A percentile compares a stretch with the other conserved stretches of the same genome.
Evolutionary conservation across 2,113 vertebrate genomes (phyloP).

Genomic region (Buteo buteo): DNA sequence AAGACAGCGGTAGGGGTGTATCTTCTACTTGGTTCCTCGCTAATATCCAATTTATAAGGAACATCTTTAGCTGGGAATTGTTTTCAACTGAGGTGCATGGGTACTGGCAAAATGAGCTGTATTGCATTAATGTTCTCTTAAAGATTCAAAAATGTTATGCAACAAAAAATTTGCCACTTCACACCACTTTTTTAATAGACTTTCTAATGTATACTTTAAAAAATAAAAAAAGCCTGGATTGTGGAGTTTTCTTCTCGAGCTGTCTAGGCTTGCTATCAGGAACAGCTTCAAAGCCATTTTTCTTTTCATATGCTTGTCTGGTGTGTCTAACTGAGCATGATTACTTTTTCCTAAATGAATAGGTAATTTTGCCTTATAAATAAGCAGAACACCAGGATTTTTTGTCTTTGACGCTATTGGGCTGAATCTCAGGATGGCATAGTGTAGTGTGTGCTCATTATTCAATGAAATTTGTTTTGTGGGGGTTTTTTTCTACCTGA

Average conservation of each 20-base stretch:
- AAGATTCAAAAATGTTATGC: slow-evolving; percentile 37
- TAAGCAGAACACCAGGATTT: slow-evolving; percentile 7
- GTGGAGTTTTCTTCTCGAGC: not conserved
- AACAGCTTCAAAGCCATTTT: slow-evolving; percentile 61
- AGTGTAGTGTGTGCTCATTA: not conserved
- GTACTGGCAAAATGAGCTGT: not conserved
- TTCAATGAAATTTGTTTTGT: slow-evolving; percentile 3
- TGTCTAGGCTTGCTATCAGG: slow-evolving; percentile 28
- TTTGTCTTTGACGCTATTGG: slow-evolving; percentile 2
- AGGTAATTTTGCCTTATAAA: slow-evolving; percentile 11
- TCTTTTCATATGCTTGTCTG: slow-evolving; percentile 64
- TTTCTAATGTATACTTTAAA: slow-evolving; percentile 8
- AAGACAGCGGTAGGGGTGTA: not conserved
- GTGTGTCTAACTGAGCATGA: slow-evolving; percentile 46
- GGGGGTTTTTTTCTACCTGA: not conserved
- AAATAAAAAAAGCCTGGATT: not conserved
- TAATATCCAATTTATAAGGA: not conserved
- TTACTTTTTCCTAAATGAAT: slow-evolving; percentile 52
- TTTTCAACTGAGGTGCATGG: not conserved
- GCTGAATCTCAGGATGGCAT: not conserved
- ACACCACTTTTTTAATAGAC: not conserved
- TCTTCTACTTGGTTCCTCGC: not conserved
- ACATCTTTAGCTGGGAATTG: not conserved
- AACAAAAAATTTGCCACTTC: slow-evolving; percentile 43
- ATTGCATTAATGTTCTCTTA: not conserved